A percentile compares a stretch with the other conserved stretches of the same genome.
phyloP scores from a whole-genome alignment of 2,888 invertebrate species.

The Macropis europaea region DNA sequence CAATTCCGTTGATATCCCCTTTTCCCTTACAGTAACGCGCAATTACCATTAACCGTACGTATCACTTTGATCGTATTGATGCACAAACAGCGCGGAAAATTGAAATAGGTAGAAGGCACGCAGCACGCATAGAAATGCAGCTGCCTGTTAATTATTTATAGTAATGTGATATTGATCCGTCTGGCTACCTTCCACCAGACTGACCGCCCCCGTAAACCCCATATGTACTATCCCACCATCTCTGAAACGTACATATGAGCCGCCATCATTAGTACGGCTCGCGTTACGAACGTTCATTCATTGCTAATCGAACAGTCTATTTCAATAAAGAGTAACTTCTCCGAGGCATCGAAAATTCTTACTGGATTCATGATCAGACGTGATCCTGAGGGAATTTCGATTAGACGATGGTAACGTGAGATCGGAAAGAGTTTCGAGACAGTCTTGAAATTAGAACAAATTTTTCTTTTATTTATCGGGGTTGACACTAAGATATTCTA shows the following conservation, averaged over 20 bases:
- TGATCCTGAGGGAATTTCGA: neutral
- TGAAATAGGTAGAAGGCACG: slow-evolving; percentile 45
- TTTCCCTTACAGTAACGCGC: neutral
- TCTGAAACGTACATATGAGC: slow-evolving; percentile 28
- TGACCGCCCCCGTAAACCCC: slow-evolving; percentile 58
- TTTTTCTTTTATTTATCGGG: no score
- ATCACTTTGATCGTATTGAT: slow-evolving; percentile 23
- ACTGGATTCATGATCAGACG: neutral
- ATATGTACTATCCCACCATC: slow-evolving; percentile 31
- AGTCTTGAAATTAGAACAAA: no score
- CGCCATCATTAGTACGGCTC: slow-evolving; percentile 40
- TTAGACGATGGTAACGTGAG: no score
- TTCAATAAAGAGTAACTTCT: slow-evolving; percentile 19
- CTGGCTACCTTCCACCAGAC: slow-evolving; percentile 67
- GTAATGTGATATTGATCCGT: slow-evolving; percentile 78
- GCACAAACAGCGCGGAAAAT: slow-evolving; percentile 36
- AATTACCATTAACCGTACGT: slow-evolving; percentile 17
- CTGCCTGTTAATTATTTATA: slow-evolving; percentile 76
- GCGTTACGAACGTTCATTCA: slow-evolving; percentile 28
- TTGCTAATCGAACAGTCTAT: slow-evolving; percentile 31
- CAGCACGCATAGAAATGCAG: slow-evolving; percentile 40
- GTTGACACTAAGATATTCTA: no score
- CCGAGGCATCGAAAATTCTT: neutral
- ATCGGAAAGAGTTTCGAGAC: no score
- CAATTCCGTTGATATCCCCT: slow-evolving; percentile 22